Percentiles rank a stretch among this genome's conserved stretches.
These are phyloP conservation scores for Micromesistius poutassou DNA, from an alignment of 2,797 vertebrate genomes.

Conservation along the genomic window DNA sequence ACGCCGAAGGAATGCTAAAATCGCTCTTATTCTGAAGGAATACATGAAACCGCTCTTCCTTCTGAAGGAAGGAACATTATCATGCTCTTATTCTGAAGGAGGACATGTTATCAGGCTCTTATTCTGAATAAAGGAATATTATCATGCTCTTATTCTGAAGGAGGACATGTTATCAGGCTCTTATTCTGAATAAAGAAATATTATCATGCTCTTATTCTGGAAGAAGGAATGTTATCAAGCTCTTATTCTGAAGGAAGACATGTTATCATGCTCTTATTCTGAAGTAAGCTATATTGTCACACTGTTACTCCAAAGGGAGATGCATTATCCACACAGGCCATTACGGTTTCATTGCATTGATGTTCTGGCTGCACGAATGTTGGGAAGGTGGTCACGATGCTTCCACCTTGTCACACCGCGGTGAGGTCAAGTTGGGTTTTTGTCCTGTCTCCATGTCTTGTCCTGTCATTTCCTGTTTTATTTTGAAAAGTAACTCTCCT, in stretches of 20 bases:
- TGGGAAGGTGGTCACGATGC: no score
- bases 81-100: not conserved
- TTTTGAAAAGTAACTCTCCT: no score
- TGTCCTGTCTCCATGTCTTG: no score
- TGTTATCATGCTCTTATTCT: not conserved
- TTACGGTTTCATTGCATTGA: no score
- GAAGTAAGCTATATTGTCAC: not conserved
- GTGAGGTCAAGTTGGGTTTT: no score
- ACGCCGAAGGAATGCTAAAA: no score
- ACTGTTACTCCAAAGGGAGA: not conserved
- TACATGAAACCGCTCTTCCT: no score
- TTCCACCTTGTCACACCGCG: no score
- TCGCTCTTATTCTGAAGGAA: no score
- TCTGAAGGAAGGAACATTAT: constrained; percentile 4
- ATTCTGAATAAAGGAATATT: constrained; percentile 48
- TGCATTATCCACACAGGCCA: no score
- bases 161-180: not conserved
- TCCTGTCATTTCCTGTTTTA: no score
- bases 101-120: not conserved
- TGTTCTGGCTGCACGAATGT: no score
- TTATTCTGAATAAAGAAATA: constrained; percentile 50
- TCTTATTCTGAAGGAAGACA: constrained; percentile 48
- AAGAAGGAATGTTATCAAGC: not conserved
- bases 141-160: not conserved
- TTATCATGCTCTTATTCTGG: not conserved